Evolutionary conservation across 2,113 vertebrate genomes (phyloP).

Genomic region (Forbesichthys papilliferus): DNA sequence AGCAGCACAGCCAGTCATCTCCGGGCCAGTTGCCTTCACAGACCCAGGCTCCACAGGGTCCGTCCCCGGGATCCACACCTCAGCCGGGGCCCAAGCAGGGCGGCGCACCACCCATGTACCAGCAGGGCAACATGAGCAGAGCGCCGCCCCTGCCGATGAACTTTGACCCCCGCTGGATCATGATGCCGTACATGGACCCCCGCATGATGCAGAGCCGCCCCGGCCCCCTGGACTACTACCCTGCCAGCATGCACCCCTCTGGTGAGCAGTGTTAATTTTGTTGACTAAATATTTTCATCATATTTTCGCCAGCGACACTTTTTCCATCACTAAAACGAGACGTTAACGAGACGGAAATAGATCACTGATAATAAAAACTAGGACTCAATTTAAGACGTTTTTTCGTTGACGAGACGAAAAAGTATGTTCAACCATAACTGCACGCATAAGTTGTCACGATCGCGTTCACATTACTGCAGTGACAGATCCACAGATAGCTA

Average conservation of each 20-base stretch:
- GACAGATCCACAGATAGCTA: no score
- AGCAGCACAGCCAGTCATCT: constrained; percentile 76
- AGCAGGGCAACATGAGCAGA: constrained; percentile 83
- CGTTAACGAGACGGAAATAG: no score
- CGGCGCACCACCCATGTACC: constrained; percentile 75
- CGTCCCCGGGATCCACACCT: constrained; percentile 64
- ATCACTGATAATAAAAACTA: no score
- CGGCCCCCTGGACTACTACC: constrained; percentile 86
- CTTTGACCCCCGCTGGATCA: constrained; percentile 95
- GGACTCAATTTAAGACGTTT: no score
- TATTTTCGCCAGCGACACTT: not conserved
- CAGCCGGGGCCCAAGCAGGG: constrained; percentile 73
- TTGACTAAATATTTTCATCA: no score
- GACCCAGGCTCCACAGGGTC: constrained; percentile 74
- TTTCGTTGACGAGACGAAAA: no score
- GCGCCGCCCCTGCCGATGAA: constrained; percentile 87
- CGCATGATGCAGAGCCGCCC: constrained; percentile 90
- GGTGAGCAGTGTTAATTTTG: constrained; percentile 68
- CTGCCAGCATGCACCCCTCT: constrained; percentile 86
- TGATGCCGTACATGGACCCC: constrained; percentile 93
- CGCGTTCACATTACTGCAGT: no score
- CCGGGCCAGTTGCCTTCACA: constrained; percentile 75
- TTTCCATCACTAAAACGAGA: no score
- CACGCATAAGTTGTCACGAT: no score
- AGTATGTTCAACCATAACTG: no score